A percentile compares a stretch with the other conserved stretches of the same genome.
phyloP scores from a whole-genome alignment of 2,888 invertebrate genomes.

The Tipula helvola region DNA sequence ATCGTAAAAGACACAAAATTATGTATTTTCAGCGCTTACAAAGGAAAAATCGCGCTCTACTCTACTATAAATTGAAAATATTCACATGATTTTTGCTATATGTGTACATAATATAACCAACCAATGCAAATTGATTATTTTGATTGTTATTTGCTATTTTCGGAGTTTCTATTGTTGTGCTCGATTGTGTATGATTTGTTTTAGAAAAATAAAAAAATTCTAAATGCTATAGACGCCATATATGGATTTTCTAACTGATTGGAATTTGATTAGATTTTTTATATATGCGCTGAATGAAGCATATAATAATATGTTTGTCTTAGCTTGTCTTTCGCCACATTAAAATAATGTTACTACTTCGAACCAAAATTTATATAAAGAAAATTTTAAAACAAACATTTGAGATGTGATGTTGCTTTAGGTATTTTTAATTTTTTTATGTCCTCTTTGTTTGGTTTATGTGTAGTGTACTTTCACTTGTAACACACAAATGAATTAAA shows the following conservation, averaged over 20 bases:
- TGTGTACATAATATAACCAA: background rate
- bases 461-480: background rate
- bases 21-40: background rate
- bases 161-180: background rate
- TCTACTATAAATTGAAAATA: background rate
- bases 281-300: background rate
- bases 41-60: background rate
- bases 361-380: background rate
- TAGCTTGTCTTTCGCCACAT: background rate
- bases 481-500: background rate
- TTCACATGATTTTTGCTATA: background rate
- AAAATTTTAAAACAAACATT: background rate
- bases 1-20: background rate
- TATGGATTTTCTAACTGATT: background rate
- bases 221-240: background rate
- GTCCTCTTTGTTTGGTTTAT: background rate
- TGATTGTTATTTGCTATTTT: background rate
- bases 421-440: background rate
- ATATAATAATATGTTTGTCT: background rate
- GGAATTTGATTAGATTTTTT: background rate
- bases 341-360: background rate
- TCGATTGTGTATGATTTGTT: slow-evolving; percentile 4
- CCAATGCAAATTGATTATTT: background rate
- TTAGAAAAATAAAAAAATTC: background rate
- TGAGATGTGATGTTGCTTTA: background rate